Evolutionary conservation across 2,888 invertebrate species (phyloP).

Genomic region (Erpobdella octoculata): DNA sequence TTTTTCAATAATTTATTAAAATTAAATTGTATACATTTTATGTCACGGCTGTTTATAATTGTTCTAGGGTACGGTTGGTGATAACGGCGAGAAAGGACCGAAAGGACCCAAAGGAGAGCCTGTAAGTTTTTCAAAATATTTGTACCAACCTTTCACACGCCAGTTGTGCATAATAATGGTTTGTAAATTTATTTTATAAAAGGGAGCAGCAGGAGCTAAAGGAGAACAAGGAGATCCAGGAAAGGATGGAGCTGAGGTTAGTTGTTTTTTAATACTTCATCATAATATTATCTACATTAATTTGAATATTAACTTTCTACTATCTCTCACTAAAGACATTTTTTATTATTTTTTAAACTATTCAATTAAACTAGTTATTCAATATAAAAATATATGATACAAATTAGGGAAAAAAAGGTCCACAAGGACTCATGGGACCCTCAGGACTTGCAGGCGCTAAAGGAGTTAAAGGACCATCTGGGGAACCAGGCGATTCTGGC

Average conservation of each 20-base stretch:
- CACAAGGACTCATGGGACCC: neutral
- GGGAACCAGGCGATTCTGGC: conserved; percentile 22
- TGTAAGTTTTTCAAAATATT: conserved; percentile 5
- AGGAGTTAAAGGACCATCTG: conserved; percentile 36
- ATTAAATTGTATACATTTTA: too few species aligned
- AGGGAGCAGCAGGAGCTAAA: conserved; percentile 3
- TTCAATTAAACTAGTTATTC: too few species aligned
- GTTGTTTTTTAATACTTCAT: neutral
- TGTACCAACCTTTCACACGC: neutral
- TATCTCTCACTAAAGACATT: too few species aligned
- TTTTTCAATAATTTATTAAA: too few species aligned
- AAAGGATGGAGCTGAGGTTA: conserved; percentile 15
- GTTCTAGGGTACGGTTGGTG: conserved; percentile 19
- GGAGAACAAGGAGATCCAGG: conserved; percentile 23
- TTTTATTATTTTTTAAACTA: too few species aligned
- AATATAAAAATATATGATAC: too few species aligned
- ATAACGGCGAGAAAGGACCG: conserved; percentile 7
- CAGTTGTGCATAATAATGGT: neutral
- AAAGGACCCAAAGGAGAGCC: conserved; percentile 24
- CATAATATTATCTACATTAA: neutral
- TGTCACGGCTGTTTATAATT: too few species aligned
- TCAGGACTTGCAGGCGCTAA: neutral
- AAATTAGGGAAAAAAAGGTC: neutral
- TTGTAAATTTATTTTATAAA: neutral
- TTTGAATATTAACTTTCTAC: neutral